Evolutionary conservation across 2,797 vertebrate species (phyloP), one percentile per base, ranked within the genome.

Genomic region (Catharus ustulatus): DNA sequence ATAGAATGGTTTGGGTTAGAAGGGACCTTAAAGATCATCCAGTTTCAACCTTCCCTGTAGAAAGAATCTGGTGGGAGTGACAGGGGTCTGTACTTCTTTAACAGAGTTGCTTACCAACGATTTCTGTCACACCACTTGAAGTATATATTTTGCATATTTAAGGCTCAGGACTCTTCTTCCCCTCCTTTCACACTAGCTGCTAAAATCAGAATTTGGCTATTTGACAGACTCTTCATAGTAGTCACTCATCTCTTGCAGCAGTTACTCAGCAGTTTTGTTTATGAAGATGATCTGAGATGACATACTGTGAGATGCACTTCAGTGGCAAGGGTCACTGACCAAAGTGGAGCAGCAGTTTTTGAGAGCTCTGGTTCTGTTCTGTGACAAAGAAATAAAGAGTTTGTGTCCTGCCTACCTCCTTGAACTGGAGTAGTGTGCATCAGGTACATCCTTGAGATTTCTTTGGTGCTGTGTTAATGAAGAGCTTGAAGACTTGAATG

Each of bases 211-310:
- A 64, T 85, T 77, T 78, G 68, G 20, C 68, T 72, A 0, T 92
- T 91, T 83, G 61, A 30, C 36, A 59, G 46, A 30, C 20, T 45
- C 3, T 58, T 84, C 3, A 17, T 46, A 51, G 42, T 57, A 89
- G 43, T 74, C 61, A 23, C 23, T 87, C 23, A 74, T 87, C 13
- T 68, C 14, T 64, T 72, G 32, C 32, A 57, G 72, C 34, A 73
- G 71, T 79, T 90, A 63, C 43, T 82, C 67, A 75, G 43, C 46
- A 68, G 74, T 77, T 95, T 92, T 77, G 38, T 43, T 87, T 51
- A n/a, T 74, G 58, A 67, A 61, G 38, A 2, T 82, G 71, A 48
- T 77, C 34, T 27, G 48, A 58, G 61, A 21, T 55, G 67, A 59
- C 48, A 10, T 54, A 20, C 8, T 66, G 40, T 29, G 57, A 69